These are phyloP conservation scores for Paracyclopina nana DNA, from an alignment of 1,140 invertebrate species.

Conservation along the genomic window DNA sequence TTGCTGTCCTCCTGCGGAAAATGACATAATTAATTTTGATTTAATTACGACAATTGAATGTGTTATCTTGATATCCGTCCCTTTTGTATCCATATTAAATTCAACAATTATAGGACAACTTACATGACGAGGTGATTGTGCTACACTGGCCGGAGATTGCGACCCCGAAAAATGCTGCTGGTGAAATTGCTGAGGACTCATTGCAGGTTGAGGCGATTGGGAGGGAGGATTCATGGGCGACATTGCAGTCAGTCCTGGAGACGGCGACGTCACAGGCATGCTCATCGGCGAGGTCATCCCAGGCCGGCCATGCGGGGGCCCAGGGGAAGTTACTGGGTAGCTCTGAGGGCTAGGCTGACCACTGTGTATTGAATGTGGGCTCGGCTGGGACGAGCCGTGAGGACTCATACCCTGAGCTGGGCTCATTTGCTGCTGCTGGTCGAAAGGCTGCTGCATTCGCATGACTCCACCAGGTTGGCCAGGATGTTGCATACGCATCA, in stretches of 20 bases:
- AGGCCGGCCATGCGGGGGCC: background rate
- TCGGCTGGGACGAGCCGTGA: constrained; percentile 1
- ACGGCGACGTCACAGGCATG: background rate
- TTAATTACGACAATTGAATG: no score
- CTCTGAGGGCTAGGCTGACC: constrained; percentile 12
- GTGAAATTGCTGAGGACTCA: background rate
- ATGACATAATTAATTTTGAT: no score
- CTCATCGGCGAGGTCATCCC: constrained; percentile 2
- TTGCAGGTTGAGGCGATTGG: background rate
- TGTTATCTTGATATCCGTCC: no score
- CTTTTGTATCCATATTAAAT: no score
- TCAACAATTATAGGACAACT: no score
- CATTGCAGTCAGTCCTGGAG: background rate
- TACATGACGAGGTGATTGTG: no score
- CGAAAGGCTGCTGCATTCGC: constrained; percentile 4
- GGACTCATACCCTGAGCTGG: background rate
- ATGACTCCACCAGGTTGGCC: constrained; percentile 6
- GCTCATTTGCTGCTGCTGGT: constrained; percentile 3
- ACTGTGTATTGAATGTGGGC: constrained; percentile 3
- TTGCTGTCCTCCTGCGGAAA: constrained; percentile 3
- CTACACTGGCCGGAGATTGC: no score
- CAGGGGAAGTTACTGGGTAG: constrained; percentile 1
- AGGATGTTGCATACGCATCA: constrained; percentile 13
- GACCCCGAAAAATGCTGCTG: no score
- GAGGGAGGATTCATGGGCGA: background rate